Evolutionary conservation across 2,888 invertebrate species (phyloP), one percentile per base, ranked within the genome.

Genomic region (Lasius platythorax): DNA sequence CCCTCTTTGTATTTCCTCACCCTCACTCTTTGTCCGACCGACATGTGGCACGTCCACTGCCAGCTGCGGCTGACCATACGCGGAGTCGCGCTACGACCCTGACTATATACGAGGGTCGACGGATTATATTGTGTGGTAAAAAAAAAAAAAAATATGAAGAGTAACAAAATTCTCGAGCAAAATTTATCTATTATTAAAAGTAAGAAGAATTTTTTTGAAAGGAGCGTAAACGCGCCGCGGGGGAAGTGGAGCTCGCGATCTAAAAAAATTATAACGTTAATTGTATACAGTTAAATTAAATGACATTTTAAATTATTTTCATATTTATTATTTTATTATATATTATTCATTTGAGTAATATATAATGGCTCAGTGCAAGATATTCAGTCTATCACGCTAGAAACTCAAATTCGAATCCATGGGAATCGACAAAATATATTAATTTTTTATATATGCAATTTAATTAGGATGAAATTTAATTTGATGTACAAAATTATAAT

Each of bases 1-100:
- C 40, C 28, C 23, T 58, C 33, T 68, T 40, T 68, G 33, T 68
- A 30, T 58, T 67, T 58, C 37, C 50, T 74, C 33, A 58, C 15
- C 28, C 43, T 66, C 33, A 2, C 8, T 30, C 23, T 79, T 72
- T 61, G 30, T 79, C 61, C 43, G 79, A 63, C 73, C 33, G 79
- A 81, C 37, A 37, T 18, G 28, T 37, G 61, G 23, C 79, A n/a
- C 61, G 63, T 79, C 73, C 73, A 63, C 73, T 46, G 46, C 61
- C 73, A 81, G 61, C 73, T 72, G 79, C 46, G 79, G 73, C 73
- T 73, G 79, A 81, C 79, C 73, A 50, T 37, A 79, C 72, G 37
- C 73, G 3, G 61, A 33, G 61, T 81, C 61, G 37, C 37, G 46
- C 46, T 61, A 81, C 79, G 53, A 53, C n/a, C 6, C 53, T 8